Percentiles rank a stretch among this genome's conserved stretches.
Evolutionary conservation across 2,113 vertebrate genomes (phyloP).

Genomic region (Pterocles gutturalis): DNA sequence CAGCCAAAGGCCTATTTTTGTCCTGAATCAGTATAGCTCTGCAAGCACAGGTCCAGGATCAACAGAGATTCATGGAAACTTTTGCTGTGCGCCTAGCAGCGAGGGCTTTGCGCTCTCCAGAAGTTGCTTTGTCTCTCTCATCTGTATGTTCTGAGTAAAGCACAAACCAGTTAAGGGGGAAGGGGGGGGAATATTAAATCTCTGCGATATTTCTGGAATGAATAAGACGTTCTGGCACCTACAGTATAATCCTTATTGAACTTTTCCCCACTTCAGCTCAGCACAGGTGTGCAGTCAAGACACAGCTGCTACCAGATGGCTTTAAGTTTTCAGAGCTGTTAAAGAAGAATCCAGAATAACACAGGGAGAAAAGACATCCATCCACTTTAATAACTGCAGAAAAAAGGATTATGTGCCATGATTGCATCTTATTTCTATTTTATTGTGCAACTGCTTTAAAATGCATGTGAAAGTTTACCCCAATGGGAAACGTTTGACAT

Average conservation of each 20-base stretch:
- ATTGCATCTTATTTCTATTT: background rate
- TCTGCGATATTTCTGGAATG: background rate
- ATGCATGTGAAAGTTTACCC: background rate
- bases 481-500: background rate
- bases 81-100: constrained; percentile 48
- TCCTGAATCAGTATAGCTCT: constrained; percentile 74
- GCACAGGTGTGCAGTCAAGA: constrained; percentile 37
- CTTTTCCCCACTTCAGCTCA: background rate
- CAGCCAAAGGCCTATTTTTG: constrained; percentile 77
- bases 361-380: background rate
- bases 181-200: background rate
- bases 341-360: background rate
- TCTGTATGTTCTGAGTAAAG: constrained; percentile 16
- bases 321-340: background rate
- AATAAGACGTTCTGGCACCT: constrained; percentile 14
- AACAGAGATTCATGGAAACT: constrained; percentile 80
- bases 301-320: constrained; percentile 20
- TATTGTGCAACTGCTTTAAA: background rate
- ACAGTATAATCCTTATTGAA: background rate
- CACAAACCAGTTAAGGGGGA: background rate
- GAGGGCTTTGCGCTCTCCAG: constrained; percentile 15
- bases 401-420: background rate
- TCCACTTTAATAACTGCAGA: background rate
- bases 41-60: constrained; percentile 74
- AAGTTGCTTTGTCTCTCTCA: constrained; percentile 61